Conservation (phyloP, 2,113 vertebrate genomes). For the Ammodytes dubius region DNA sequence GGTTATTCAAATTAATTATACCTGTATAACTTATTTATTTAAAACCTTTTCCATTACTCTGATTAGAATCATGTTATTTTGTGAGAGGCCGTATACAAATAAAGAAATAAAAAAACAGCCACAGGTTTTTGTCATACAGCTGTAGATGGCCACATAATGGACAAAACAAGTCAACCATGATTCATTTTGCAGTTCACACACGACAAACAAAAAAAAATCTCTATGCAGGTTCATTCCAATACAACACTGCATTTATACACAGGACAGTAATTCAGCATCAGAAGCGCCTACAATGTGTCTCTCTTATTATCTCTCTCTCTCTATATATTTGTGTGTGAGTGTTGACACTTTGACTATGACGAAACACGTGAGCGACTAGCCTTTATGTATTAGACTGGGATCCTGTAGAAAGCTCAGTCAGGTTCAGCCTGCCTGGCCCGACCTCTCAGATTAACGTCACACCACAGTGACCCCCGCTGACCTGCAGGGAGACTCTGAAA, state of each 20-base stretch:
- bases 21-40: constrained; percentile 22
- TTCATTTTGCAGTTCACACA: constrained; percentile 9
- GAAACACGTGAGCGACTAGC: constrained; percentile 19
- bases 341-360: constrained; percentile 46
- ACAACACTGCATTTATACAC: constrained; percentile 5
- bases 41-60: not conserved
- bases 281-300: constrained; percentile 20
- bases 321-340: not conserved
- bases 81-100: constrained; percentile 8
- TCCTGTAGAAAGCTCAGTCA: constrained; percentile 22
- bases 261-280: constrained; percentile 21
- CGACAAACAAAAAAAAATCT: not conserved
- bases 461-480: constrained; percentile 46
- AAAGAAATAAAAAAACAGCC: not conserved
- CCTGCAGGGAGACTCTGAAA: constrained; percentile 34
- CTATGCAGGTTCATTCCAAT: constrained; percentile 15
- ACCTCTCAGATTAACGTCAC: constrained; percentile 42
- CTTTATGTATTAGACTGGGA: constrained; percentile 15
- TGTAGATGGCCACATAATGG: constrained; percentile 13
- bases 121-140: constrained; percentile 20
- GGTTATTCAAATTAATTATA: constrained; percentile 27
- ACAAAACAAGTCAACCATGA: constrained; percentile 5
- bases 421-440: constrained; percentile 13
- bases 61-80: constrained; percentile 35
- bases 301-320: constrained; percentile 28